Conservation (phyloP, 2,797 vertebrate genomes). For the Ataeniobius toweri region DNA sequence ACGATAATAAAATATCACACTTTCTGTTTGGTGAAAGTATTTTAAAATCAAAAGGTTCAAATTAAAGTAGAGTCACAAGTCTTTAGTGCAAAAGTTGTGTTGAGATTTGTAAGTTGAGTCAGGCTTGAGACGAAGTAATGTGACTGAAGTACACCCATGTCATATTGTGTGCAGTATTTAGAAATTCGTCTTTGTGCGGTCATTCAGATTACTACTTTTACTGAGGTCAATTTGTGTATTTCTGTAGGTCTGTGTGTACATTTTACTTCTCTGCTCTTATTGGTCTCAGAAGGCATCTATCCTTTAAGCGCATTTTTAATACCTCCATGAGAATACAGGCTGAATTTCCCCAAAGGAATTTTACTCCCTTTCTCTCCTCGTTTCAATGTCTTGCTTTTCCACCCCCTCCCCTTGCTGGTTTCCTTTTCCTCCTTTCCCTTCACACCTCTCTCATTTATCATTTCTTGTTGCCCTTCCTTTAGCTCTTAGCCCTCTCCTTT, state of each 20-base stretch:
- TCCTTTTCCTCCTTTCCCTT: constrained; percentile 15
- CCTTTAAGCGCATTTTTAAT: background rate
- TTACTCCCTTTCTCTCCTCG: constrained; percentile 20
- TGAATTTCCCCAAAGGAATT: constrained; percentile 23
- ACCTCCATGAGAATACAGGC: background rate
- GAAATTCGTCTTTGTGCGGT: background rate
- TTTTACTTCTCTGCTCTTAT: constrained; percentile 1
- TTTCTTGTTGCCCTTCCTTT: constrained; percentile 39
- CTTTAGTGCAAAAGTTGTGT: background rate
- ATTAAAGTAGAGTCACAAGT: background rate
- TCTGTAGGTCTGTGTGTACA: background rate
- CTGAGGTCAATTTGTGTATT: background rate
- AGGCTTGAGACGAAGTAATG: background rate
- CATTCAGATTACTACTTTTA: background rate
- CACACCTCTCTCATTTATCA: constrained; percentile 51
- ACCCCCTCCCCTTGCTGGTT: constrained; percentile 21
- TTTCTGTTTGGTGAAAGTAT: background rate
- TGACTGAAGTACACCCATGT: background rate
- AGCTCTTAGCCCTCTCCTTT: constrained; percentile 29
- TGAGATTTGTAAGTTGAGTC: background rate
- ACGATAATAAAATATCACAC: background rate
- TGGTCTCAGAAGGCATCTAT: background rate
- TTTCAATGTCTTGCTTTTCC: constrained; percentile 12
- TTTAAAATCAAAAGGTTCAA: background rate
- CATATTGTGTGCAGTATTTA: background rate